Conservation (phyloP, 2,888 invertebrate species). For the Trachelus iudaicus region DNA sequence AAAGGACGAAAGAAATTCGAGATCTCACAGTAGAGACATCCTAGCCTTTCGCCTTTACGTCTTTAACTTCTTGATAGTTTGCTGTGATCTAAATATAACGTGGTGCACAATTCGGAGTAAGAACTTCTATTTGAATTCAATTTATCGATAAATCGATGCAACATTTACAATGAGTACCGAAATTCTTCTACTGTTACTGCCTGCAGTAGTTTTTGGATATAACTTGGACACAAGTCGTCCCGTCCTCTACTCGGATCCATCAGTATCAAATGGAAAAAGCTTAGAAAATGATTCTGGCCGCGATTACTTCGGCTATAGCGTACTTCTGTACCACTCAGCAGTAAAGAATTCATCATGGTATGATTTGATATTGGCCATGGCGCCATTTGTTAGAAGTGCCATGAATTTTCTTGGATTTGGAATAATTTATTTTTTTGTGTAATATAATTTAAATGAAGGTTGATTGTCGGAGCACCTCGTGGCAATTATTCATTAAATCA, state of each 20-base stretch:
- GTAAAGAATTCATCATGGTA: background rate
- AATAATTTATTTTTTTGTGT: no score
- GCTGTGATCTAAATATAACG: no score
- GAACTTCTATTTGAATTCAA: background rate
- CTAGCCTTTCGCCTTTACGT: no score
- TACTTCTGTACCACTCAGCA: constrained; percentile 29
- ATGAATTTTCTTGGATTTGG: no score
- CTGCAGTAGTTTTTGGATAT: constrained; percentile 29
- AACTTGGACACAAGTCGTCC: constrained; percentile 40
- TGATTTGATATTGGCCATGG: background rate
- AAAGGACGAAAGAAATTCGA: no score
- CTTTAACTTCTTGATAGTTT: no score
- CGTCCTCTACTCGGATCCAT: constrained; percentile 23
- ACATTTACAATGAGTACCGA: background rate
- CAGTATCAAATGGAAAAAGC: background rate
- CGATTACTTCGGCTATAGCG: constrained; percentile 48
- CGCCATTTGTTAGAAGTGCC: no score
- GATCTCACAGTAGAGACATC: no score
- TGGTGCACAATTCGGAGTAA: no score
- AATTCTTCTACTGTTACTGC: constrained; percentile 11
- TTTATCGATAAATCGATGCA: background rate
- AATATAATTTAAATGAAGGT: constrained; percentile 47
- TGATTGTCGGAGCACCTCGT: constrained; percentile 69
- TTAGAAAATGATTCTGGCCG: constrained; percentile 5
- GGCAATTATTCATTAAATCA: constrained; percentile 63